A percentile compares a stretch with the other conserved stretches of the same genome.
Conservation (phyloP, 1,140 invertebrate genomes). For the Musca domestica region DNA sequence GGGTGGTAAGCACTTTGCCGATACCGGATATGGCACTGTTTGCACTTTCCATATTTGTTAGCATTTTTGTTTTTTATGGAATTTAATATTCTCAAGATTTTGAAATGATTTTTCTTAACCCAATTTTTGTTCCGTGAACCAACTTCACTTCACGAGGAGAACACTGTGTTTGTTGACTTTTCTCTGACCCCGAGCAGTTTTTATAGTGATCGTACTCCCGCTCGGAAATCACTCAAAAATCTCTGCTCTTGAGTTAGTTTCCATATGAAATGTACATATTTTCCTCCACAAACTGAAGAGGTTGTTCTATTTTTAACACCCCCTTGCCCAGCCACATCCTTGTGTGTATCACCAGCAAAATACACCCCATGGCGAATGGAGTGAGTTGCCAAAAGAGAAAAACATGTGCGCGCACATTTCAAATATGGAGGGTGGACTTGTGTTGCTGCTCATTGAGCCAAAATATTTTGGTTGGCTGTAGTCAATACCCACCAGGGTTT, state of each 20-base stretch:
- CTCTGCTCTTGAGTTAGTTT: too few relatives aligned
- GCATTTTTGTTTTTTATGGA: slow-evolving; percentile 23
- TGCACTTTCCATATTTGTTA: slow-evolving; percentile 43
- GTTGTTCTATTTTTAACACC: slow-evolving; percentile 17
- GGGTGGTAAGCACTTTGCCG: slow-evolving; percentile 56
- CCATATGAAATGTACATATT: too few relatives aligned
- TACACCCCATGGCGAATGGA: too few relatives aligned
- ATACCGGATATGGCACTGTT: slow-evolving; percentile 40
- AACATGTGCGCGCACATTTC: not conserved
- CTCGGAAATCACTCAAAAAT: not conserved
- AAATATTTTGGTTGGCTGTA: not conserved
- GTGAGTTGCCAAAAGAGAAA: not conserved
- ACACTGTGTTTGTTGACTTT: not conserved
- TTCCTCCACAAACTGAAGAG: not conserved
- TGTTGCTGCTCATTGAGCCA: slow-evolving; percentile 1
- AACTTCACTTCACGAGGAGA: not conserved
- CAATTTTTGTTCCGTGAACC: not conserved
- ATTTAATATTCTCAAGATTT: slow-evolving; percentile 27
- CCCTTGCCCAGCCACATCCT: not conserved
- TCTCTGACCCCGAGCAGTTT: slow-evolving; percentile 14
- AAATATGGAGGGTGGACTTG: not conserved
- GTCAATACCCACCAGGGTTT: not conserved
- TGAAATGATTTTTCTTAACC: slow-evolving; percentile 16
- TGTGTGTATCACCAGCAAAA: not conserved
- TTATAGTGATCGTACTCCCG: slow-evolving; percentile 17